phyloP scores from a whole-genome alignment of 2,888 invertebrate genomes.

The Apotomis betuletana region DNA sequence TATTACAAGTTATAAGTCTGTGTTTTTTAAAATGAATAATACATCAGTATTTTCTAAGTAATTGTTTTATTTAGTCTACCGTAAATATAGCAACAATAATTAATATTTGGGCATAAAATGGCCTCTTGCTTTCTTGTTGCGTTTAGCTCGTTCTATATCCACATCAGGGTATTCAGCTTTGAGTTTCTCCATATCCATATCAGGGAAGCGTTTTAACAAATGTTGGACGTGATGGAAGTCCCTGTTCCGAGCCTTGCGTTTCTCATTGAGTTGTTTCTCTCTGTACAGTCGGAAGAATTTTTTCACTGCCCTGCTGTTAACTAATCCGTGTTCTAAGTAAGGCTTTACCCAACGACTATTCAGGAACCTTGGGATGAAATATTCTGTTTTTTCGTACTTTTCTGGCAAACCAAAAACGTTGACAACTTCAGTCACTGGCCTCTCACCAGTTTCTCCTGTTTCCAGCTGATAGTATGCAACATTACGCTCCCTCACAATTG shows the following conservation, averaged over 20 bases:
- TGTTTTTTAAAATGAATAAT: constrained; percentile 24
- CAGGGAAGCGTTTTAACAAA: constrained; percentile 89
- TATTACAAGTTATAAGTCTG: not conserved
- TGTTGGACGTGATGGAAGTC: constrained; percentile 87
- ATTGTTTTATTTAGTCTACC: constrained; percentile 36
- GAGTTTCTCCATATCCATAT: constrained; percentile 88
- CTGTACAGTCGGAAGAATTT: constrained; percentile 83
- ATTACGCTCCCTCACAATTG: constrained; percentile 96
- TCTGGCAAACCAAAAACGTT: constrained; percentile 85
- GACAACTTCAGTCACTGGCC: constrained; percentile 84
- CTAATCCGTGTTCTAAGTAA: constrained; percentile 80
- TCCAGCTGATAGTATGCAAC: constrained; percentile 94
- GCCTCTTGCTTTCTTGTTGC: constrained; percentile 83
- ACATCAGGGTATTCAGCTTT: constrained; percentile 90
- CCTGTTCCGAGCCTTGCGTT: constrained; percentile 84
- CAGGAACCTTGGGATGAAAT: constrained; percentile 86
- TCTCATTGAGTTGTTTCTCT: constrained; percentile 85
- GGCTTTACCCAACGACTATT: constrained; percentile 86
- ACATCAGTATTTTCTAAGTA: constrained; percentile 18
- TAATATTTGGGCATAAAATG: constrained; percentile 83
- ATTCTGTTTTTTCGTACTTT: constrained; percentile 84
- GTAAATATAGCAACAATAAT: constrained; percentile 36
- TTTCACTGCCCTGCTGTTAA: constrained; percentile 84
- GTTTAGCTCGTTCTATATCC: constrained; percentile 87
- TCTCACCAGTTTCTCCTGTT: constrained; percentile 93